These are phyloP conservation scores for Forficula auricularia DNA, from an alignment of 1,140 invertebrate species.

Conservation along the genomic window DNA sequence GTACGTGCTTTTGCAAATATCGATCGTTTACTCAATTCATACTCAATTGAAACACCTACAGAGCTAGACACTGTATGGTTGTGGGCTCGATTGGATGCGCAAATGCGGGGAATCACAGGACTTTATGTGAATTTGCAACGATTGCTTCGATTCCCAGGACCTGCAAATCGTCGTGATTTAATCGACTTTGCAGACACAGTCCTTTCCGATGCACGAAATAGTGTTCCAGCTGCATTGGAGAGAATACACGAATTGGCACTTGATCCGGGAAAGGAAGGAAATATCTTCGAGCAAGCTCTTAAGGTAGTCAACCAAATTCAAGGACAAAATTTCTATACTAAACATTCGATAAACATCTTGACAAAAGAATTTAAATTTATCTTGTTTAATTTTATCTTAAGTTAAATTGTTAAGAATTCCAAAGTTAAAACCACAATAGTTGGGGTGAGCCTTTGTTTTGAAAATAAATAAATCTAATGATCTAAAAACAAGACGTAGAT, in stretches of 20 bases:
- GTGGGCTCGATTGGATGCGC: conserved; percentile 32
- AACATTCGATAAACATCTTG: no score
- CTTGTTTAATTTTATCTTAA: no score
- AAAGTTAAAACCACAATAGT: no score
- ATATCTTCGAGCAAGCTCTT: conserved; percentile 39
- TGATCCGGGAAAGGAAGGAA: conserved; percentile 26
- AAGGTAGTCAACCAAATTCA: conserved; percentile 30
- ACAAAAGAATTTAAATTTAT: no score
- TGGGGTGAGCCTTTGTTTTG: no score
- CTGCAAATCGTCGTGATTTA: conserved; percentile 33
- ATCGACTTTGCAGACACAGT: conserved; percentile 40
- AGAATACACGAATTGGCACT: conserved; percentile 22
- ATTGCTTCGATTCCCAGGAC: conserved; percentile 22
- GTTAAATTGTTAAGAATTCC: no score
- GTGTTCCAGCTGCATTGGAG: conserved; percentile 1
- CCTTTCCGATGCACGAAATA: conserved; percentile 28
- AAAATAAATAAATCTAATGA: no score
- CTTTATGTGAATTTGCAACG: conserved; percentile 39
- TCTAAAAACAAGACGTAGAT: no score
- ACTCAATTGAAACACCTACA: conserved; percentile 30
- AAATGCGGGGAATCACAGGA: conserved; percentile 33
- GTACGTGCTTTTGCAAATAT: conserved; percentile 25
- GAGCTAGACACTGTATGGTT: conserved; percentile 31
- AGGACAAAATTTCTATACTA: conserved; percentile 14
- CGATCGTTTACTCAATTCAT: conserved; percentile 34